Evolutionary conservation across 92 coral and sea anemone genomes (phyloP), one percentile per base, ranked within the genome.

Genomic region (Chrysogorgia sp.): DNA sequence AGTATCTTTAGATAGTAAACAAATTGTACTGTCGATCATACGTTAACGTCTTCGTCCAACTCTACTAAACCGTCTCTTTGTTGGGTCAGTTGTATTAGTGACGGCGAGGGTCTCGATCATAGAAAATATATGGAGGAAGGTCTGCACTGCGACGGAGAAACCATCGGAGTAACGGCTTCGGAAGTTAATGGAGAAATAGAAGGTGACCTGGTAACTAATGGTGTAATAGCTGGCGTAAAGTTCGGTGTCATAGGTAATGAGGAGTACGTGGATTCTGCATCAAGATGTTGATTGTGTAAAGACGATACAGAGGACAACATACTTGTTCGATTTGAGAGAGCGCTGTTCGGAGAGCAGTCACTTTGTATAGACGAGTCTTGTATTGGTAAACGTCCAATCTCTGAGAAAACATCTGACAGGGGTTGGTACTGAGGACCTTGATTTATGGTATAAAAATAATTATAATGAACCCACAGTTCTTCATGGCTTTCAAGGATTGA

Each of bases 381-480:
- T 34, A 86, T 86, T 20, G 85, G 87, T 90, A 96, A 89, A 69
- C 91, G 92, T 28, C 99, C 97, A 34, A 96, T 96, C 86, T 96
- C 99, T 25, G 90, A 77, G 61, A 96, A 96, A 15, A 96, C 99
- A 41, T 96, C 99, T 2, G 99, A 96, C 33, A 96, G 67, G 21
- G 99, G 99, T 61, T 96, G 99, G 59, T 92, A 96, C 65, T 96
- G 97, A n/a, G 99, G 99, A 56, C 97, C 99, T 93, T 93, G 92
- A 87, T 96, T 92, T 53, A 96, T 80, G 30, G 92, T 63, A 63
- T 96, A 90, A 77, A 89, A 96, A 92, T 96, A 92, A 86, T 96
- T 96, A 50, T 96, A 96, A 48, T 96, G 92, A 37, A 97, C 99
- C 7, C 97, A 70, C 21, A 96, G 81, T 59, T 96, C 99, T 50